Evolutionary conservation across 2,113 vertebrate genomes (phyloP), one percentile per base, ranked within the genome.

Genomic region (Phalacrocorax aristotelis): DNA sequence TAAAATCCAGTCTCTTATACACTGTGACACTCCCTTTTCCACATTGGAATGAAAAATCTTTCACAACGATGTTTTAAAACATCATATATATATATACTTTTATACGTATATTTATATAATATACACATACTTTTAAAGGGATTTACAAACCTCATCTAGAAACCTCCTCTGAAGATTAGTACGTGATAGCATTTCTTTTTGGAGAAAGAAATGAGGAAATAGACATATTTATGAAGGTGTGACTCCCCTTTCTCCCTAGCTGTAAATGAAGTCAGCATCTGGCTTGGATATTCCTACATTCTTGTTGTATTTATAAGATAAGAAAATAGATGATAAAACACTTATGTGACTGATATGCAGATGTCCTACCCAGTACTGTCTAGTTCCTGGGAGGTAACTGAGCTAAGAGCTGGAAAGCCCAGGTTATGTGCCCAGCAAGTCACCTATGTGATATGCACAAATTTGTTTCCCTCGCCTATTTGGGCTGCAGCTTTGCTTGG

Each of bases 131-230:
- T 70, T 91, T 86, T 22, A n/a, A 70, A 90, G 19, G 9, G 2
- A 21, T 89, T 90, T 87, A 13, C 48, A 91, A 76, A 49, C 2
- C 6, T 38, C 10, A 65, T 23, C 18, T 49, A 69, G 44, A 76
- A 87, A 76, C 10, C 17, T 76, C 34, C 72, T 21, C 60, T 57
- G 22, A 92, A 90, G 52, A 62, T 77, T 65, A 83, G 29, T 30
- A 42, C 0, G 0, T 27, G 13, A 82, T 72, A 87, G 11, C n/a
- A 76, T 76, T 87, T 87, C n/a, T 60, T 49, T 62, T 51, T 89
- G 49, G 60, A 94, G 55, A 94, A 83, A 93, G 52, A 97, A 91
- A 95, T 79, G 51, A 95, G 91, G 91, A 97, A 95, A 77, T 44
- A 55, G 60, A 81, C 68, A 76, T 27, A 4, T 48, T 46, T 88